phyloP scores from a whole-genome alignment of 2,113 vertebrate genomes.

The Typhlomys cinereus region DNA sequence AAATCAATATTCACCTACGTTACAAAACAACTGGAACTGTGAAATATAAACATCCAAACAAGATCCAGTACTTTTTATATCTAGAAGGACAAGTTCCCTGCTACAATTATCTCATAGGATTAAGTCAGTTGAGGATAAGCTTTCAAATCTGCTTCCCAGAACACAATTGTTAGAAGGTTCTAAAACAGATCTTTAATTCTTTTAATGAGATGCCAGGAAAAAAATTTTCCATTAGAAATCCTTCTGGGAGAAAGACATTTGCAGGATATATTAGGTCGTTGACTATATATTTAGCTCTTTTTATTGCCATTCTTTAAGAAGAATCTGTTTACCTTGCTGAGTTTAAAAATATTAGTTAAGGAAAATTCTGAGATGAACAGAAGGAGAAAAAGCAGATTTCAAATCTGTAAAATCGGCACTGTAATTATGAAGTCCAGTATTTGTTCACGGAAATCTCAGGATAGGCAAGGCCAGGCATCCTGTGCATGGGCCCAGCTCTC shows the following conservation, averaged over 20 bases:
- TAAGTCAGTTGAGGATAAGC: slow-evolving; percentile 48
- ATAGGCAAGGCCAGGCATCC: no score
- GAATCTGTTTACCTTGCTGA: slow-evolving; percentile 22
- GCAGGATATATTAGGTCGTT: slow-evolving; percentile 4
- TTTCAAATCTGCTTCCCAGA: slow-evolving; percentile 59
- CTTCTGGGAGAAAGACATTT: neutral
- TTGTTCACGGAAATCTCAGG: slow-evolving; percentile 14
- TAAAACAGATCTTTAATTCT: slow-evolving; percentile 51
- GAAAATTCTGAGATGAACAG: slow-evolving; percentile 43
- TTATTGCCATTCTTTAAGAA: slow-evolving; percentile 32
- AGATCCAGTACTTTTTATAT: neutral
- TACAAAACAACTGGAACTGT: neutral
- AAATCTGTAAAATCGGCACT: slow-evolving; percentile 55
- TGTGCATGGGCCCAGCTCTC: no score
- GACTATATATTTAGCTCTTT: neutral
- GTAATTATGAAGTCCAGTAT: neutral
- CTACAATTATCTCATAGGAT: slow-evolving; percentile 58
- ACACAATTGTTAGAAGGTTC: slow-evolving; percentile 58
- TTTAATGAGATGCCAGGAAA: slow-evolving; percentile 4
- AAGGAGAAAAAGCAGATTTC: slow-evolving; percentile 40
- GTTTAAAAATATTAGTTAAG: neutral
- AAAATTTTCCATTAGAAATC: slow-evolving; percentile 33
- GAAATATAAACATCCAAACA: neutral
- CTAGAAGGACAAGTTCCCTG: slow-evolving; percentile 9
- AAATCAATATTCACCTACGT: slow-evolving; percentile 34